Evolutionary conservation across 1,140 invertebrate species (phyloP), one percentile per base, ranked within the genome.

Genomic region (Plodia interpunctella): DNA sequence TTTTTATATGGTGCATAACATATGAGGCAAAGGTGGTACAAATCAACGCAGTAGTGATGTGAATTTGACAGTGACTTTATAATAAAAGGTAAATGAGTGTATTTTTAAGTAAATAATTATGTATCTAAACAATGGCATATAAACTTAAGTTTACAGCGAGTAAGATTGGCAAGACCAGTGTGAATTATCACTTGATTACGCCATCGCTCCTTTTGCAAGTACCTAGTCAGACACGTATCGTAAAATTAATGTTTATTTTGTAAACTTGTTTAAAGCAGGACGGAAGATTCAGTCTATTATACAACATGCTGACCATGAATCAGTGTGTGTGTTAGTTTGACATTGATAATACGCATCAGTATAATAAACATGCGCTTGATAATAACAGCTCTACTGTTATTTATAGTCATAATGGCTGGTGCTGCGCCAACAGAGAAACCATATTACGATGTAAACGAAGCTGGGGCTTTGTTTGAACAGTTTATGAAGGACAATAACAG

Each of bases 401-500:
- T 66, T 32, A 21, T 62, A 51, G 38, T 57, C 10, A 51, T 63
- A 13, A 70, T 73, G 62, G 71, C 76, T 20, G 56, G 50, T 25
- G 55, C 54, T 13, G 55, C 58, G 1, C 20, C 55, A 1, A 53
- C 44, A 0, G 50, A 52, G 3, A 74, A 69, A 54, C 60, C 52
- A 18, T 19, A 72, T 49, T 85, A 78, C 56, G 65, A 86, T 32
- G 9, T 78, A 6, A 57, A 71, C 4, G 59, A 80, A 21, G 76
- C 77, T 1, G 51, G 62, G 5, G 21, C n/a, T 35, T 55, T 78
- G 19, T 86, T 86, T 56, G 71, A 73, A 30, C 57, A 71, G 20
- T 86, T 76, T 30, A 60, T 79, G 4, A 71, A 69, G 38, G 65
- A 76, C 1, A 62, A 73, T 55, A 60, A 78, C 13, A 77, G 55